These are phyloP conservation scores for Eretmochelys imbricata DNA, from an alignment of 2,113 vertebrate genomes.

Conservation along the genomic window DNA sequence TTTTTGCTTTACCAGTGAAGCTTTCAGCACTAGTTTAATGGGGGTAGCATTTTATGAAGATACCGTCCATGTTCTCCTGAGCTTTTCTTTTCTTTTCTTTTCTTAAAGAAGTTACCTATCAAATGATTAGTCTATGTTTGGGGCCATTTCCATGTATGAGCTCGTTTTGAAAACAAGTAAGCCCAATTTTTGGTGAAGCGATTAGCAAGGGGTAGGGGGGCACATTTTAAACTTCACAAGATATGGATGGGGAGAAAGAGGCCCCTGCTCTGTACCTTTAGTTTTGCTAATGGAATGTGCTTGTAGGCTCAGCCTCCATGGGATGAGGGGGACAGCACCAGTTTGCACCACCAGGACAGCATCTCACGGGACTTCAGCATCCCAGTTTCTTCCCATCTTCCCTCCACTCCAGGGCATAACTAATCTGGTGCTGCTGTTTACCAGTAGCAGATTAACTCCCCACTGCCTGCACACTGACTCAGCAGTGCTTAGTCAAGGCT, in stretches of 20 bases:
- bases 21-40: background rate
- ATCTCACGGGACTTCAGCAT: background rate
- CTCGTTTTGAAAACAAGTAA: slow-evolving; percentile 40
- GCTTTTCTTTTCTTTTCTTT: background rate
- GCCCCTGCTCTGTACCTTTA: slow-evolving; percentile 57
- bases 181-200: background rate
- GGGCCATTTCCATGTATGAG: slow-evolving; percentile 32
- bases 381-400: background rate
- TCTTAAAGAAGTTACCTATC: slow-evolving; percentile 33
- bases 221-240: slow-evolving; percentile 60
- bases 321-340: background rate
- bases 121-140: slow-evolving; percentile 46
- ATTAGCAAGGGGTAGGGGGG: slow-evolving; percentile 52
- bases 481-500: background rate
- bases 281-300: slow-evolving; percentile 46
- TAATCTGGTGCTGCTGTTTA: background rate
- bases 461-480: background rate
- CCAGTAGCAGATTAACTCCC: background rate
- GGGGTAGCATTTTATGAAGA: background rate
- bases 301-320: background rate
- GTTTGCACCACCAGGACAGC: background rate
- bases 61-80: background rate
- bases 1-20: background rate
- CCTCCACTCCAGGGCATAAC: background rate
- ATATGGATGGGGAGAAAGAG: background rate